Conservation (phyloP, 1,140 invertebrate genomes). For the Drosophila grimshawi region DNA sequence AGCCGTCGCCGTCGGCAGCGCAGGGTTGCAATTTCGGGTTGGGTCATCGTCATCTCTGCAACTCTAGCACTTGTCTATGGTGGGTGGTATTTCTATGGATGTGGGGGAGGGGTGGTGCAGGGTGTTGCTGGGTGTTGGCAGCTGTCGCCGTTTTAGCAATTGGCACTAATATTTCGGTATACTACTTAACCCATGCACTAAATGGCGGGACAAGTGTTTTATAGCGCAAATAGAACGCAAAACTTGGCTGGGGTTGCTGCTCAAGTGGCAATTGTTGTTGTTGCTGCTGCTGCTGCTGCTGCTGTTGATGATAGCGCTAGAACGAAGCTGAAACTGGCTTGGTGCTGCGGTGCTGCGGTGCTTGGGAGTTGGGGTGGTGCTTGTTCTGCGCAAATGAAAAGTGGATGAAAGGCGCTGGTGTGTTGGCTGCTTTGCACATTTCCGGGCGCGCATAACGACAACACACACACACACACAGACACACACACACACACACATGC, state of each 20-base stretch:
- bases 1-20: slow-evolving; percentile 56
- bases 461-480: slow-evolving; percentile 8
- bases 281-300: slow-evolving; percentile 28
- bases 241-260: slow-evolving; percentile 24
- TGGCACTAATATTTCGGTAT: slow-evolving; percentile 75
- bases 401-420: slow-evolving; percentile 74
- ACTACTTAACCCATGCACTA: slow-evolving; percentile 78
- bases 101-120: neutral
- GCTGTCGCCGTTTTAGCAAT: slow-evolving; percentile 62
- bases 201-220: slow-evolving; percentile 80
- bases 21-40: slow-evolving; percentile 59
- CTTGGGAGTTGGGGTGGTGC: slow-evolving; percentile 26
- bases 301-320: slow-evolving; percentile 60
- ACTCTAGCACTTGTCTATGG: slow-evolving; percentile 10
- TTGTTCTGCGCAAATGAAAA: slow-evolving; percentile 79
- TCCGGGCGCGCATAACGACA: slow-evolving; percentile 58
- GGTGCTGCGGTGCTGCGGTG: neutral
- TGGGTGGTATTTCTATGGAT: neutral
- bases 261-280: slow-evolving; percentile 31
- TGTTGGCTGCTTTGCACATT: slow-evolving; percentile 60
- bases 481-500: slow-evolving; percentile 38
- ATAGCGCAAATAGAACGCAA: slow-evolving; percentile 28
- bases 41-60: slow-evolving; percentile 43
- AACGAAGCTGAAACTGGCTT: slow-evolving; percentile 50
- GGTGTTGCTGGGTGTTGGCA: slow-evolving; percentile 45